phyloP scores from a whole-genome alignment of 2,888 invertebrate genomes.

The Saturnia pavonia region DNA sequence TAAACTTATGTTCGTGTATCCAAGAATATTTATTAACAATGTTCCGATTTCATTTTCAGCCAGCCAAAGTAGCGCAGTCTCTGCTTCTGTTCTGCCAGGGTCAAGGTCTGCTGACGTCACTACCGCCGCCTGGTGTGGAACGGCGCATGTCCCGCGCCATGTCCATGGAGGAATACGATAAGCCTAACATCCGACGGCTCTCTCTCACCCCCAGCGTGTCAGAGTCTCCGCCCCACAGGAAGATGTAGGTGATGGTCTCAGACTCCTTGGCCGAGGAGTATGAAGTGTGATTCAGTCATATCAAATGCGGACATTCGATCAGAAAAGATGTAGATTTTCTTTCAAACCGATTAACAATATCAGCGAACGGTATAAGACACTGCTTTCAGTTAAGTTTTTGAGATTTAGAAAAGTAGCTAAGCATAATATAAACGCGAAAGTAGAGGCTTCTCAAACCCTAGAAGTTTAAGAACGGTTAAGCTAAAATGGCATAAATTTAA shows the following conservation, averaged over 20 bases:
- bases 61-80: conserved; percentile 92
- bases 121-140: conserved; percentile 91
- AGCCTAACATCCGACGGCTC: conserved; percentile 88
- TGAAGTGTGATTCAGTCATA: conserved; percentile 12
- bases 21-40: not conserved
- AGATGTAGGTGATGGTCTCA: conserved; percentile 52
- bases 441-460: not conserved
- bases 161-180: conserved; percentile 92
- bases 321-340: not conserved
- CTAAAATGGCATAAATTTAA: not conserved
- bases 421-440: not conserved
- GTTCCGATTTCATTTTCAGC: conserved; percentile 77
- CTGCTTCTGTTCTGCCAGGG: conserved; percentile 94
- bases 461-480: not conserved
- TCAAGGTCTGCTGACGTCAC: conserved; percentile 90
- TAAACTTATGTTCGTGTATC: not conserved
- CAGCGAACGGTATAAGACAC: too few relatives aligned
- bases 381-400: not conserved
- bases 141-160: conserved; percentile 86
- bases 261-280: conserved; percentile 49
- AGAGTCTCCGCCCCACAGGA: conserved; percentile 65
- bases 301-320: not conserved
- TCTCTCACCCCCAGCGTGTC: conserved; percentile 80
- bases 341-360: not conserved
- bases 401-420: not conserved